Evolutionary conservation across 1,140 invertebrate species (phyloP).

Genomic region (Neodiprion fabricii): DNA sequence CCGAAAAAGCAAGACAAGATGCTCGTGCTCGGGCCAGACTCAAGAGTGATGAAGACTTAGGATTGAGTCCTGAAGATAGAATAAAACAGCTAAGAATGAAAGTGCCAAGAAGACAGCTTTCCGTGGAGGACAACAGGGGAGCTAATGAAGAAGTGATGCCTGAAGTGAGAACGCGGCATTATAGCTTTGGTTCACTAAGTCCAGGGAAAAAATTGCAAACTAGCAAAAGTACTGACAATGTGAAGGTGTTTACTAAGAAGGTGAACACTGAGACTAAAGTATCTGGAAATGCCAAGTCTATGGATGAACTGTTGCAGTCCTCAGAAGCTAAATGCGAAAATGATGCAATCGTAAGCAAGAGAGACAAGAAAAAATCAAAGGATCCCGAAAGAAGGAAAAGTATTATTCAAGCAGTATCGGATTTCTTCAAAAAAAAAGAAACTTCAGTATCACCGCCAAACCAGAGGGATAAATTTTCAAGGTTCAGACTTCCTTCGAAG

Average conservation of each 20-base stretch:
- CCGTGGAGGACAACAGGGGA: constrained; percentile 44
- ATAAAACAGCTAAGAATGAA: constrained; percentile 65
- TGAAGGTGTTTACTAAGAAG: constrained; percentile 46
- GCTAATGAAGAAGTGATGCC: constrained; percentile 41
- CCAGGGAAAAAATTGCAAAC: constrained; percentile 44
- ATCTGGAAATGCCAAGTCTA: constrained; percentile 49
- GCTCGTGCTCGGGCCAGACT: constrained; percentile 72
- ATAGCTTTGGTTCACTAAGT: constrained; percentile 43
- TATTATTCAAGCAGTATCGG: constrained; percentile 84
- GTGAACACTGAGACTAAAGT: constrained; percentile 37
- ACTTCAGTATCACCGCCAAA: constrained; percentile 51
- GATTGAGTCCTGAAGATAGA: constrained; percentile 75
- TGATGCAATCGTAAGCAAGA: constrained; percentile 31
- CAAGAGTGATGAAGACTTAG: constrained; percentile 75
- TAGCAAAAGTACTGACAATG: constrained; percentile 58
- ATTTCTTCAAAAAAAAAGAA: constrained; percentile 76
- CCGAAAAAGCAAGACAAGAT: constrained; percentile 70
- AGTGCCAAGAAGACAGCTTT: constrained; percentile 50
- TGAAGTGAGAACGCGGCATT: constrained; percentile 48
- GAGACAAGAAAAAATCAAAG: constrained; percentile 62
- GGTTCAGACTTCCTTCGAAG: constrained; percentile 69
- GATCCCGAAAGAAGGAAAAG: constrained; percentile 79
- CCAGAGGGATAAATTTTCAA: constrained; percentile 65
- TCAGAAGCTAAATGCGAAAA: constrained; percentile 20
- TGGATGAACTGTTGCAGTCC: constrained; percentile 48